These are phyloP conservation scores for Montipora cactus DNA, from an alignment of 64 coral and sea anemone genomes.

Conservation along the genomic window DNA sequence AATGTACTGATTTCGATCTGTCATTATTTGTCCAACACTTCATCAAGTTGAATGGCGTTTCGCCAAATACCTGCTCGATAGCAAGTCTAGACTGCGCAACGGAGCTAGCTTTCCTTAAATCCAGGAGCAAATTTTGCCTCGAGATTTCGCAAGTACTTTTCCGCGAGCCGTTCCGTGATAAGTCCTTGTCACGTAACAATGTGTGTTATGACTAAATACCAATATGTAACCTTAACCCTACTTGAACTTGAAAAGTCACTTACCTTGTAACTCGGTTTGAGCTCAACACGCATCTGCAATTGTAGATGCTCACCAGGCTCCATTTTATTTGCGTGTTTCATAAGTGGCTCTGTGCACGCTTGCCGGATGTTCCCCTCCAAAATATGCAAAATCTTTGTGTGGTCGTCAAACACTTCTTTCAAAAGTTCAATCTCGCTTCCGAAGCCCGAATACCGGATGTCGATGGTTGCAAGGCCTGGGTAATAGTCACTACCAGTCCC, in stretches of 20 bases:
- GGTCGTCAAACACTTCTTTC: conserved; percentile 53
- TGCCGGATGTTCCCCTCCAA: conserved; percentile 66
- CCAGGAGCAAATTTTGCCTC: no score
- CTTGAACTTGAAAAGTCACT: background rate
- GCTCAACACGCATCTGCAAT: conserved; percentile 66
- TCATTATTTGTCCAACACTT: no score
- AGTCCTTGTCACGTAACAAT: no score
- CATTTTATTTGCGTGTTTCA: conserved; percentile 79
- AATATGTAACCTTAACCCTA: no score
- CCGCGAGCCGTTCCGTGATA: no score
- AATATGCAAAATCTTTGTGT: conserved; percentile 27
- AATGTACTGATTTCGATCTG: no score
- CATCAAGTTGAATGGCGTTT: no score
- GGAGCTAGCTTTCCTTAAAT: no score
- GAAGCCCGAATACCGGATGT: conserved; percentile 77
- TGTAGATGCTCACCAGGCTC: conserved; percentile 68
- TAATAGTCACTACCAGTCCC: conserved; percentile 16
- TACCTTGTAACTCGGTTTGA: conserved; percentile 77
- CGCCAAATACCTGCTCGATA: no score
- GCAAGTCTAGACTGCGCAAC: no score
- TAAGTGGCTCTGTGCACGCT: conserved; percentile 82
- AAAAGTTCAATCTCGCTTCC: conserved; percentile 48
- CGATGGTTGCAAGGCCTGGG: conserved; percentile 76
- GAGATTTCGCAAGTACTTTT: no score
- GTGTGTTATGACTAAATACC: no score